phyloP scores from a whole-genome alignment of 2,113 vertebrate genomes.

The Phylloscopus whistleri region DNA sequence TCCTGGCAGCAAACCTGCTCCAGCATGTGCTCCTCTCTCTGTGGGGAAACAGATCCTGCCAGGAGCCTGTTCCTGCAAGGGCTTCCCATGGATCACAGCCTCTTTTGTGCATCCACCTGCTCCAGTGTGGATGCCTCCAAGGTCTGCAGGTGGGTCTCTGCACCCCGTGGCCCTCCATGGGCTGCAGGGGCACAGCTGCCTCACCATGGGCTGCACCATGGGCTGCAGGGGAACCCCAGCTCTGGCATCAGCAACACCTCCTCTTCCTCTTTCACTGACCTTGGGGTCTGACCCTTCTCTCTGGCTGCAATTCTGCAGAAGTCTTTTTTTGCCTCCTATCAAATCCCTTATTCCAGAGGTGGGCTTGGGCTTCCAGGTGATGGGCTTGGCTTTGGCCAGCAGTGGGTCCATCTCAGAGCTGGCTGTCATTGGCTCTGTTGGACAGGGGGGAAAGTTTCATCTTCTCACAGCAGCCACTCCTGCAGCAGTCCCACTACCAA shows the following conservation, averaged over 20 bases:
- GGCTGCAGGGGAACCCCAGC: not conserved
- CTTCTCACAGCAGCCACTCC: not conserved
- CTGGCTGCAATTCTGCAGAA: not conserved
- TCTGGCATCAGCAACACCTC: not conserved
- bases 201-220: not conserved
- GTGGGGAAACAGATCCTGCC: not conserved
- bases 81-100: not conserved
- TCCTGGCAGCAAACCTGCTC: not conserved
- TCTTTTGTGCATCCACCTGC: not conserved
- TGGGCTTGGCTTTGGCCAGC: not conserved
- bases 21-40: not conserved
- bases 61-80: not conserved
- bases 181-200: not conserved
- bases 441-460: not conserved
- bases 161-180: not conserved
- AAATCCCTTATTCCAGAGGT: not conserved
- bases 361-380: too few species aligned
- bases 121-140: fast-evolving
- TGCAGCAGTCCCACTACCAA: not conserved
- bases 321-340: not conserved
- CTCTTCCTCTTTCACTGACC: not conserved
- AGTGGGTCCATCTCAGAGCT: not conserved
- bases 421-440: not conserved
- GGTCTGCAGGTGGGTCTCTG: not conserved
- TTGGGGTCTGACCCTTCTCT: not conserved